These are phyloP conservation scores for Drosophila multiciliata DNA, from an alignment of 2,888 invertebrate genomes.

Conservation along the genomic window DNA sequence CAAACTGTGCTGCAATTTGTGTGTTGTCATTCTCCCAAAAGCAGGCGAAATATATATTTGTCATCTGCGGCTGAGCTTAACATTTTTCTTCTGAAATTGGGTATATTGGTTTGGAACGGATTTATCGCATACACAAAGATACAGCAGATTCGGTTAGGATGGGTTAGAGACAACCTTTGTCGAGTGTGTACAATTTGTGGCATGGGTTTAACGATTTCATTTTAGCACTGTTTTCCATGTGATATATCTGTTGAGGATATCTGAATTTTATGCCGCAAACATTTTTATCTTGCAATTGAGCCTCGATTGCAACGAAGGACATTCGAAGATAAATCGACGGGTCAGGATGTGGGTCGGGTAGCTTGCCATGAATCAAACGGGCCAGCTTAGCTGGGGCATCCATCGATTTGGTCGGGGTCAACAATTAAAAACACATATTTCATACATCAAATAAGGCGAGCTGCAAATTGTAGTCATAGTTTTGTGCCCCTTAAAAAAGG, in stretches of 20 bases:
- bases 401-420: constrained; percentile 49
- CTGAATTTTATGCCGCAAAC: not conserved
- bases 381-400: constrained; percentile 22
- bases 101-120: constrained; percentile 11
- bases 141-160: not conserved
- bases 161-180: not conserved
- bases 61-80: not conserved
- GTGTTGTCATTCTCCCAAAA: constrained; percentile 28
- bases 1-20: constrained; percentile 33
- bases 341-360: constrained; percentile 44
- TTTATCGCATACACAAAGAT: not conserved
- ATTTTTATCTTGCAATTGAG: constrained; percentile 18
- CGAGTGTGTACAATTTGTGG: not conserved
- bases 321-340: constrained; percentile 67
- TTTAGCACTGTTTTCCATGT: not conserved
- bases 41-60: constrained; percentile 21
- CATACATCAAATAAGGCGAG: constrained; percentile 51
- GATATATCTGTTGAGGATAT: not conserved
- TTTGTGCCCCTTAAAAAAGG: constrained; percentile 11
- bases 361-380: constrained; percentile 52
- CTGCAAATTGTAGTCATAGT: constrained; percentile 12
- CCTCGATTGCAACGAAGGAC: constrained; percentile 39
- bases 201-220: not conserved
- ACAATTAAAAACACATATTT: constrained; percentile 75
- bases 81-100: not conserved